Evolutionary conservation across 2,888 invertebrate genomes (phyloP), one percentile per base, ranked within the genome.

Genomic region (Clitarchus hookeri): DNA sequence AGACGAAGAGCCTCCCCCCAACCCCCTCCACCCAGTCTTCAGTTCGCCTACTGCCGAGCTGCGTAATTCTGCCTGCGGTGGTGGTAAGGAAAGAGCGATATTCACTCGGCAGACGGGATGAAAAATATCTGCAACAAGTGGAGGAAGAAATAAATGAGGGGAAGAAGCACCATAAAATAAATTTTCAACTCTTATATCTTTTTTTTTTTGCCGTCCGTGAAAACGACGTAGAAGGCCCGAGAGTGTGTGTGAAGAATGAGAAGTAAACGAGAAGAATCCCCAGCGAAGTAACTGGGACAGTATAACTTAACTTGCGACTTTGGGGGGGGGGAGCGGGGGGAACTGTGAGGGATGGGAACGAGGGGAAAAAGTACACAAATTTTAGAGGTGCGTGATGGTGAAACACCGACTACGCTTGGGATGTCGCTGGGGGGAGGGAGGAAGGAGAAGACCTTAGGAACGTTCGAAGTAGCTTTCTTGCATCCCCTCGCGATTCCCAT

Each of bases 121-220:
- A 65, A 65, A 65, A 65, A 65, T 65, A 65, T n/a, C 65, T n/a
- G 65, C 65, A 65, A 65, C 65, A 65, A 65, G 65, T 65, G 65
- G 65, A 23, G n/a, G 65, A n/a, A 65, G n/a, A 65, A 65, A 65
- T 65, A 65, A 65, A 65, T 65, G 65, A 65, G n/a, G 65, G 65
- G 65, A 23, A 65, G 65, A 65, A 65, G 65, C 65, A 19, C 65
- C 65, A 65, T 65, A 65, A 65, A 65, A 65, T 65, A 65, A 65
- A 65, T 65, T 65, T 65, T 23, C 65, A 36, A 11, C 65, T 8
- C 65, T 65, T 65, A n/a, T 65, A 36, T 36, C 36, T 36, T 65
- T 65, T 65, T 65, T 65, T 65, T 65, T 65, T 65, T 16, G 19
- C 65, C 65, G 2, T 65, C 65, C n/a, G 65, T 65, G 65, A n/a